phyloP scores from a whole-genome alignment of 2,888 invertebrate genomes.

The Caenorhabditis imperialis region DNA sequence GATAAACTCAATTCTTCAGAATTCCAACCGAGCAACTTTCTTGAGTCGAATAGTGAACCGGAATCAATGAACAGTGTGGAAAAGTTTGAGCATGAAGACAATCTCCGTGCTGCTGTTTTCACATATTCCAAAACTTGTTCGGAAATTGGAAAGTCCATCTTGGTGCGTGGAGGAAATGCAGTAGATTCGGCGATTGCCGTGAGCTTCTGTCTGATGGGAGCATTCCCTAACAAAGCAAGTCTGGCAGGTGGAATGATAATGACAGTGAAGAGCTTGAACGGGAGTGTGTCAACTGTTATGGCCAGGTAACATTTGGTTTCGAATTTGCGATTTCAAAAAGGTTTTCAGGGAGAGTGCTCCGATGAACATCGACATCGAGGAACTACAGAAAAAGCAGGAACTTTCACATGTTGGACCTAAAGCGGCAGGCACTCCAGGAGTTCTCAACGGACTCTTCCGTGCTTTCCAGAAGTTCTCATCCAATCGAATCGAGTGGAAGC shows the following conservation, averaged over 20 bases:
- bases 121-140: slow-evolving; percentile 37
- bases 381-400: slow-evolving; percentile 32
- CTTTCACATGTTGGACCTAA: slow-evolving; percentile 25
- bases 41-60: slow-evolving; percentile 12
- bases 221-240: slow-evolving; percentile 55
- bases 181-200: slow-evolving; percentile 59
- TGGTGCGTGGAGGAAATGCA: slow-evolving; percentile 65
- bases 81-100: slow-evolving; percentile 29
- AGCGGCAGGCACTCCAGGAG: slow-evolving; percentile 50
- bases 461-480: slow-evolving; percentile 46
- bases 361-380: slow-evolving; percentile 22
- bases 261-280: slow-evolving; percentile 31
- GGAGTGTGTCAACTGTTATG: slow-evolving; percentile 35
- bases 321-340: background rate
- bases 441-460: slow-evolving; percentile 49
- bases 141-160: slow-evolving; percentile 51
- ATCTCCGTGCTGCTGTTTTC: slow-evolving; percentile 44
- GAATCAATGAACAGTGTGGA: slow-evolving; percentile 26
- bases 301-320: slow-evolving; percentile 27
- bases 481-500: slow-evolving; percentile 38
- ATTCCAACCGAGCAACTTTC: slow-evolving; percentile 15
- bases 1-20: background rate
- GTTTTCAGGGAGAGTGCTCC: slow-evolving; percentile 44
- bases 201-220: slow-evolving; percentile 58
- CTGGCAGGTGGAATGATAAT: slow-evolving; percentile 58